These are phyloP conservation scores for Drosophila buzzatii DNA, from an alignment of 2,888 invertebrate genomes.

Conservation along the genomic window DNA sequence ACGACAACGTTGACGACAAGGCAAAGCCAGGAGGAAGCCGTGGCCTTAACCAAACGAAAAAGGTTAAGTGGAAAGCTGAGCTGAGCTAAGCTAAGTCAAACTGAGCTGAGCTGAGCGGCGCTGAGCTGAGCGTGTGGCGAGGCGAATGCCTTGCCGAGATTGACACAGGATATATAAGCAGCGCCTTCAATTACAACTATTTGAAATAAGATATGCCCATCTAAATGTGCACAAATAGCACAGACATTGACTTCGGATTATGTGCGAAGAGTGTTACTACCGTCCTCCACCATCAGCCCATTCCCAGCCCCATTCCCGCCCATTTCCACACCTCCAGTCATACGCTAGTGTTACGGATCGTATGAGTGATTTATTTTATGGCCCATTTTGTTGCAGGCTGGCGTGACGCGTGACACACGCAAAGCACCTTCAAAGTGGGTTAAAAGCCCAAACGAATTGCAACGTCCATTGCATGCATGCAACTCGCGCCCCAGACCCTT, in stretches of 20 bases:
- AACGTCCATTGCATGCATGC: conserved; percentile 34
- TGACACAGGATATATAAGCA: conserved; percentile 57
- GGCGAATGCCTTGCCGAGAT: conserved; percentile 33
- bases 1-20: conserved; percentile 39
- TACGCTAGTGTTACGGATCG: conserved; percentile 33
- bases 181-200: conserved; percentile 64
- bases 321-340: too few relatives aligned
- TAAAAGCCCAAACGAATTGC: conserved; percentile 39
- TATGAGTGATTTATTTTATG: conserved; percentile 78
- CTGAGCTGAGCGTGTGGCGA: neutral
- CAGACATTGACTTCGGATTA: neutral
- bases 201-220: conserved; percentile 57
- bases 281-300: too few relatives aligned
- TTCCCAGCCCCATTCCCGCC: too few relatives aligned
- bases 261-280: neutral
- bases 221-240: conserved; percentile 11
- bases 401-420: conserved; percentile 48
- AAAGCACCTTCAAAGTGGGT: conserved; percentile 44
- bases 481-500: neutral
- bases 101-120: conserved; percentile 18
- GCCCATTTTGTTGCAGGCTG: conserved; percentile 29
- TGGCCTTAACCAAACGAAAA: conserved; percentile 57
- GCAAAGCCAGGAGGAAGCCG: conserved; percentile 55
- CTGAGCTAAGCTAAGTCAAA: conserved; percentile 43
- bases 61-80: conserved; percentile 77